A percentile compares a stretch with the other conserved stretches of the same genome.
Conservation (phyloP, 2,797 vertebrate genomes). For the Pempheris klunzingeri region DNA sequence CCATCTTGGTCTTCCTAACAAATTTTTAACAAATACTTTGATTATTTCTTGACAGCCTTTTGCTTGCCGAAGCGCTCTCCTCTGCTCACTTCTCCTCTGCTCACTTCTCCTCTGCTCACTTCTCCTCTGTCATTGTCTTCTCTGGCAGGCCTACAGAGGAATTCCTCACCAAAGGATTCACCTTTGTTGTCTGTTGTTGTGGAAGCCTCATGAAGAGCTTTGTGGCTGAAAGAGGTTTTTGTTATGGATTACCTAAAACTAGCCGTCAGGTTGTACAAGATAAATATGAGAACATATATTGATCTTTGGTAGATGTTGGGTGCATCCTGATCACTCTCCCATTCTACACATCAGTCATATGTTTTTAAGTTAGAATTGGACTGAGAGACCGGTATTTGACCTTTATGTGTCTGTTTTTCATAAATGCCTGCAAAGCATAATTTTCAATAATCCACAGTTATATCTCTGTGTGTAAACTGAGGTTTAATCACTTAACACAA, state of each 20-base stretch:
- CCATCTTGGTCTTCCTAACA: conserved; percentile 27
- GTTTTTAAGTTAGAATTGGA: neutral
- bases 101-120: no score
- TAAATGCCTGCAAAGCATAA: conserved; percentile 1
- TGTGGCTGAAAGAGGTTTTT: conserved; percentile 60
- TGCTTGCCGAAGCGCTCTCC: neutral
- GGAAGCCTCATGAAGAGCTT: conserved; percentile 66
- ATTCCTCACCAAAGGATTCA: conserved; percentile 69
- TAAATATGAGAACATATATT: no score
- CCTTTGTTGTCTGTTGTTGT: conserved; percentile 66
- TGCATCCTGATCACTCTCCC: conserved; percentile 3
- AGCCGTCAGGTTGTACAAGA: conserved; percentile 59
- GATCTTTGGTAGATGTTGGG: no score
- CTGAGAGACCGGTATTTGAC: neutral
- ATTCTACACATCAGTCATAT: neutral
- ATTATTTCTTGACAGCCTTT: conserved; percentile 26
- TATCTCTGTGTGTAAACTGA: conserved; percentile 18
- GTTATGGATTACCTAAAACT: conserved; percentile 58
- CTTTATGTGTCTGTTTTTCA: conserved; percentile 16
- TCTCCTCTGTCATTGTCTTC: conserved; percentile 36
- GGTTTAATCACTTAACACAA: conserved; percentile 43
- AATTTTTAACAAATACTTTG: conserved; percentile 22
- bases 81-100: conserved; percentile 36
- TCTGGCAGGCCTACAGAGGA: conserved; percentile 71
- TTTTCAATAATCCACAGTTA: conserved; percentile 23